Base-by-base conservation (phyloP, 2,113 vertebrate genomes). In the Rutilus rutilus region DNA sequence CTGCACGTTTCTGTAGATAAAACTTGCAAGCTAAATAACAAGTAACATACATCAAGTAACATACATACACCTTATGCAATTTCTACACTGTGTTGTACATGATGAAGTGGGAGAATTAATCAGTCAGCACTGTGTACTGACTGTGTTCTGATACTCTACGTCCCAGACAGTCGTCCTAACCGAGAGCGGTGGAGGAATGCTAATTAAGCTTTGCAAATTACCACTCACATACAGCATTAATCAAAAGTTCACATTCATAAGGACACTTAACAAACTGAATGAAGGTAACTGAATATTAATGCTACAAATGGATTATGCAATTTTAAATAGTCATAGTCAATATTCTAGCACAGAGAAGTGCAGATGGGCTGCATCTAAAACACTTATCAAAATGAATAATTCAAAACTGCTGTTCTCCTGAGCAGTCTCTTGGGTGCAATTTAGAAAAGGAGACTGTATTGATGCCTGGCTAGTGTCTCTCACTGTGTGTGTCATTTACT, bases 381-480 rank as follows among this genome's bases (percentile, higher is more conserved):
- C 67, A 64, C 45, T 78, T 27, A 36, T 14, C 25, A 36, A 45
- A 25, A 57, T 88, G 59, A 84, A 88, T 88, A 75, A 84, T 88
- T 79, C 75, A 84, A 27, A 54, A n/a, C 5, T 59, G 27, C 52
- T 74, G 9, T 74, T 84, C 54, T 47, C 17, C 7, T 30, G 62
- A 65, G 78, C 4, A 39, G 33, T 33, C 82, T 78, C 67, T 65
- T 52, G 90, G 89, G 78, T 90, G 88, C 85, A 87, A 86, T 79
- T 79, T 90, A 86, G 86, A 83, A 30, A 75, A 86, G 80, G 47
- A 86, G 83, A 85, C 89, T 83, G 86, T 86, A 85, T 89, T 91
- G 86, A 21, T 11, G 19, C 8, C 47, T 33, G 23, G 14, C 60
- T 42, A 12, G 45, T 23, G 17, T 80, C 75, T 54, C 25, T 30